These are phyloP conservation scores for Tetranychus urticae DNA, from an alignment of 1,140 invertebrate genomes.

Conservation along the genomic window DNA sequence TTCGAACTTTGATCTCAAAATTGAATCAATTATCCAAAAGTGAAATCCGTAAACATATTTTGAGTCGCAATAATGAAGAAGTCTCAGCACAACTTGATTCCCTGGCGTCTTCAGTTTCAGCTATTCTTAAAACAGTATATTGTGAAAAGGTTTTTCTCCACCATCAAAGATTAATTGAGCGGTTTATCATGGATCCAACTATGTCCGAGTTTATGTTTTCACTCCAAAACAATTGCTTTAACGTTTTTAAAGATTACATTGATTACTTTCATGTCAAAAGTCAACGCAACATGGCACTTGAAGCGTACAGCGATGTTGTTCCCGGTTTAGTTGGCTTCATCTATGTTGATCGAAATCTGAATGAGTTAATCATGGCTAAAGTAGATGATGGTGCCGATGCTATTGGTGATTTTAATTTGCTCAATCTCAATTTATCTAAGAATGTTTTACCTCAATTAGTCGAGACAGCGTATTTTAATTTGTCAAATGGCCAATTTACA, in stretches of 20 bases:
- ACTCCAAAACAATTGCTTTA: not conserved
- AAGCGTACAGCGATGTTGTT: not conserved
- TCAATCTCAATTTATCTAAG: not conserved
- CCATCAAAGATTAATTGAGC: not conserved
- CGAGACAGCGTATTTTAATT: not conserved
- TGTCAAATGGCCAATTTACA: not conserved
- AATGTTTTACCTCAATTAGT: not conserved
- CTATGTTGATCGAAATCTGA: not conserved
- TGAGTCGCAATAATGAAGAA: not conserved
- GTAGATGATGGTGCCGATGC: not conserved
- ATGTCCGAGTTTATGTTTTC: not conserved
- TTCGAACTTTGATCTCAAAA: not conserved
- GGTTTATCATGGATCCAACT: not conserved
- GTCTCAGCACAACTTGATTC: not conserved
- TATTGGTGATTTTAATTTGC: not conserved
- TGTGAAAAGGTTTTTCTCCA: not conserved
- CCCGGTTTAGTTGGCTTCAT: not conserved
- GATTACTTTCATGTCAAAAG: not conserved
- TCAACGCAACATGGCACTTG: not conserved
- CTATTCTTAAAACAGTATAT: not conserved
- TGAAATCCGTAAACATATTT: not conserved
- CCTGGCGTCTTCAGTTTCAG: not conserved
- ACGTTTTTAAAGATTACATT: not conserved
- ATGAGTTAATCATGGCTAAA: not conserved
- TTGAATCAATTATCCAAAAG: not conserved